These are phyloP conservation scores for Bufo gargarizans DNA, from an alignment of 2,113 vertebrate genomes.

Conservation along the genomic window DNA sequence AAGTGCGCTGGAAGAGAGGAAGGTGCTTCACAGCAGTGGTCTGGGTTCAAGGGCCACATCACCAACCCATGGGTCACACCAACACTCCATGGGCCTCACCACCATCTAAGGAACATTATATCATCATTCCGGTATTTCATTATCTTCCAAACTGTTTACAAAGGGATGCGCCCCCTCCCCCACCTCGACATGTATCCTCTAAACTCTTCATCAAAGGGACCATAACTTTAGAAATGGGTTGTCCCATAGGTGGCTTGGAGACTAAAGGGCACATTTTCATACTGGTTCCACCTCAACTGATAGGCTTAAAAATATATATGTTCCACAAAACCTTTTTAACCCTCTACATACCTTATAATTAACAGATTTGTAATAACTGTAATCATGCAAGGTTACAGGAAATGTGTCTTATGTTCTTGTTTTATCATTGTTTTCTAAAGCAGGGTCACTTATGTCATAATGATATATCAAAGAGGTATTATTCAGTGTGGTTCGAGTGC, in stretches of 20 bases:
- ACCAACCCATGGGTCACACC: neutral
- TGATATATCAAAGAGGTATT: too few relatives aligned
- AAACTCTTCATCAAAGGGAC: neutral
- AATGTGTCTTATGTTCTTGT: neutral
- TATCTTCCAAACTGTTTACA: neutral
- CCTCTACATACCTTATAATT: neutral
- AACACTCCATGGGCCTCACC: neutral
- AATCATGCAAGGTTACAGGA: neutral
- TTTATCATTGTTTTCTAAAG: neutral
- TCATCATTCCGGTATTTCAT: neutral
- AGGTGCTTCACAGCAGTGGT: neutral
- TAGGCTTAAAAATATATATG: neutral
- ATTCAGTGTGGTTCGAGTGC: too few relatives aligned
- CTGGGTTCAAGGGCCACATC: neutral
- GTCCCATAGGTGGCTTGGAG: neutral
- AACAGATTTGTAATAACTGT: neutral
- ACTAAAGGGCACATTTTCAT: neutral
- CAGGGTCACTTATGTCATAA: too few relatives aligned
- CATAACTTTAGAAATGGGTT: neutral
- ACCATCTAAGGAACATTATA: neutral
- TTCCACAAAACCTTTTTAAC: neutral
- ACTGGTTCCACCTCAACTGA: neutral
- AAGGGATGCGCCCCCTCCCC: neutral
- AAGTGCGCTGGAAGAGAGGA: conserved; percentile 1
- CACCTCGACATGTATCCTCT: too few relatives aligned